Conservation (phyloP, 2,113 vertebrate genomes). For the Laterallus jamaicensis region DNA sequence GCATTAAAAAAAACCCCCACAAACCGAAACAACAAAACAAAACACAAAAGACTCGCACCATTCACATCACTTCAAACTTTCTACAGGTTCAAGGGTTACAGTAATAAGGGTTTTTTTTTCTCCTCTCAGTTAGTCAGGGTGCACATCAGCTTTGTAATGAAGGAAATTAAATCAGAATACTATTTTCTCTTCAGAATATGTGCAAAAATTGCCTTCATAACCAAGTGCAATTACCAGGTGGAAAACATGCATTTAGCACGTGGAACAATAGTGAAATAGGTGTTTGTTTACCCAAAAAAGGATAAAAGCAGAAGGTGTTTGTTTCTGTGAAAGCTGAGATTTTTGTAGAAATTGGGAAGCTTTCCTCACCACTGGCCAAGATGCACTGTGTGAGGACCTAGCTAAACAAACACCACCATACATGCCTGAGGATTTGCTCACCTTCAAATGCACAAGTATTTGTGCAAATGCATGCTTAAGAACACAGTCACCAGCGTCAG, state of each 20-base stretch:
- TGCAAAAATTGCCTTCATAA: not conserved
- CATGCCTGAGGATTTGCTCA: fast-evolving
- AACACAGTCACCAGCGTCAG: fast-evolving
- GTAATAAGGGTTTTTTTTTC: not conserved
- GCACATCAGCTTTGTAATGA: not conserved
- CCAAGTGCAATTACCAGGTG: not conserved
- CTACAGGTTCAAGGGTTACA: not conserved
- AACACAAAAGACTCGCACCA: not conserved
- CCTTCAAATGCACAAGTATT: not conserved
- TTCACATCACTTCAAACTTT: not conserved
- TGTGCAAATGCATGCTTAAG: not conserved
- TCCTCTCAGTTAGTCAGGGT: not conserved
- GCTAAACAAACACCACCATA: not conserved
- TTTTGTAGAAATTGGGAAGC: not conserved
- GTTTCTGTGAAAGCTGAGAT: not conserved
- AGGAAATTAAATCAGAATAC: not conserved
- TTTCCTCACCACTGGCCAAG: not conserved
- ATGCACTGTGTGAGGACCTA: fast-evolving
- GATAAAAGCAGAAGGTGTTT: not conserved
- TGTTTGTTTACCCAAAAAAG: not conserved
- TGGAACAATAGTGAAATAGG: not conserved
- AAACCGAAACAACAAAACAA: no score
- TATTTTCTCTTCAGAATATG: not conserved
- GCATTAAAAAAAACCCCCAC: not conserved
- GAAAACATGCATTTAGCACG: not conserved